These are phyloP conservation scores for Pherbina coryleti DNA, from an alignment of 2,888 invertebrate genomes.

Conservation along the genomic window DNA sequence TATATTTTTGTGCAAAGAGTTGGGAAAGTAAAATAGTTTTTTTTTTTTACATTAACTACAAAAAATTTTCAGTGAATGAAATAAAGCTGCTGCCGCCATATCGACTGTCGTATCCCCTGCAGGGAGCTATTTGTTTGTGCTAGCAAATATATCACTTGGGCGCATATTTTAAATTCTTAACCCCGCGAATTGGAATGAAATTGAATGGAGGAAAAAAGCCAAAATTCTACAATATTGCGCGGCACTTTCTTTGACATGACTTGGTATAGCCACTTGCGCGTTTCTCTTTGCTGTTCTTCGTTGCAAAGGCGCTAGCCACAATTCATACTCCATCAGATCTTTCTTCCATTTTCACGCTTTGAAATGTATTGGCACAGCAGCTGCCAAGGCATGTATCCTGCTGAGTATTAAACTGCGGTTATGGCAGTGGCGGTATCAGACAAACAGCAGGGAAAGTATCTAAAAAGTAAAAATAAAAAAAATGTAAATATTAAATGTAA, in stretches of 20 bases:
- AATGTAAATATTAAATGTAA: not conserved
- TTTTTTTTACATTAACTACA: no score
- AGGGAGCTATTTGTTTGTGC: conserved; percentile 19
- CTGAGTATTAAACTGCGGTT: no score
- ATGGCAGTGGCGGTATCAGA: no score
- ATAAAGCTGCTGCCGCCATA: not conserved
- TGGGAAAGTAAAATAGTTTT: no score
- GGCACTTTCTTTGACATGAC: not conserved
- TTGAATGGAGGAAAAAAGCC: not conserved
- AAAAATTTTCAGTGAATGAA: not conserved
- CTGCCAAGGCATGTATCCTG: no score
- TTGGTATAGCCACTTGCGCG: no score
- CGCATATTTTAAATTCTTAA: not conserved
- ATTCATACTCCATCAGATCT: not conserved
- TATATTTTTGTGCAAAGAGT: no score
- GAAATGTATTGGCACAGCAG: no score
- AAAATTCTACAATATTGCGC: not conserved
- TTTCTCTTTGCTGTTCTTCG: no score
- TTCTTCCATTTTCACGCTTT: conserved; percentile 19
- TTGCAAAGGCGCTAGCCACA: not conserved
- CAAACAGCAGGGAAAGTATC: no score
- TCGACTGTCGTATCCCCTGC: not conserved
- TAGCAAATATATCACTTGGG: conserved; percentile 6
- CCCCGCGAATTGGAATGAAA: not conserved
- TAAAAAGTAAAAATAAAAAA: not conserved